phyloP scores from a whole-genome alignment of 2,888 invertebrate genomes.

The Zaprionus lineosus region DNA sequence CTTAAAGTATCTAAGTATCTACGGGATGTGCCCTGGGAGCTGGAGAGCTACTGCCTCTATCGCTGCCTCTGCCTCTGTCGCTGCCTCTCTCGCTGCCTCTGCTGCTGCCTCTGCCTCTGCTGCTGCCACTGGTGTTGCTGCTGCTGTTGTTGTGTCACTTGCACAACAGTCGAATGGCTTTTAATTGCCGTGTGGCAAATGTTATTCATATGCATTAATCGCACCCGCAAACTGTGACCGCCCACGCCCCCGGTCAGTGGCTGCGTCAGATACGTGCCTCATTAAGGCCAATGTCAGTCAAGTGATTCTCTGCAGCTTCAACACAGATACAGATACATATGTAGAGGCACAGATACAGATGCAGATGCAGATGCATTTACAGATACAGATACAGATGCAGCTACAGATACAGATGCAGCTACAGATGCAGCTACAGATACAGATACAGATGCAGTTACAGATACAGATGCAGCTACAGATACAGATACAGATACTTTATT shows the following conservation, averaged over 20 bases:
- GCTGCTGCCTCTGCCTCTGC: too few relatives aligned
- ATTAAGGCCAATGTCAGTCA: slow-evolving; percentile 74
- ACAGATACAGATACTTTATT: slow-evolving; percentile 38
- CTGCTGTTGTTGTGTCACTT: background rate
- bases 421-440: too few relatives aligned
- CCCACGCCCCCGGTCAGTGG: background rate
- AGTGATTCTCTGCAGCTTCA: slow-evolving; percentile 55
- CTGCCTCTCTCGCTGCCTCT: background rate
- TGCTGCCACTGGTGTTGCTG: too few relatives aligned
- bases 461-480: background rate
- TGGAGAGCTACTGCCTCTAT: background rate
- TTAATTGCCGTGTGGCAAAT: slow-evolving; percentile 65
- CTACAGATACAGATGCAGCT: slow-evolving; percentile 3
- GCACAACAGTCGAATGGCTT: slow-evolving; percentile 42
- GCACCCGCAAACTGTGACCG: too few relatives aligned
- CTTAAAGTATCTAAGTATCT: slow-evolving; percentile 38
- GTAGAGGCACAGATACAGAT: slow-evolving; percentile 8
- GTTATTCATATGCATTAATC: slow-evolving; percentile 67
- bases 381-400: slow-evolving; percentile 30
- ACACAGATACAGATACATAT: slow-evolving; percentile 4
- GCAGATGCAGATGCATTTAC: background rate
- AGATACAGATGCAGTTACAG: slow-evolving; percentile 8
- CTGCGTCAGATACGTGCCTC: slow-evolving; percentile 53
- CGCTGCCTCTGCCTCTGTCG: too few relatives aligned
- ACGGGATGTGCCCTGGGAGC: slow-evolving; percentile 49